Evolutionary conservation across 2,113 vertebrate species (phyloP).

Genomic region (Ursus arctos): DNA sequence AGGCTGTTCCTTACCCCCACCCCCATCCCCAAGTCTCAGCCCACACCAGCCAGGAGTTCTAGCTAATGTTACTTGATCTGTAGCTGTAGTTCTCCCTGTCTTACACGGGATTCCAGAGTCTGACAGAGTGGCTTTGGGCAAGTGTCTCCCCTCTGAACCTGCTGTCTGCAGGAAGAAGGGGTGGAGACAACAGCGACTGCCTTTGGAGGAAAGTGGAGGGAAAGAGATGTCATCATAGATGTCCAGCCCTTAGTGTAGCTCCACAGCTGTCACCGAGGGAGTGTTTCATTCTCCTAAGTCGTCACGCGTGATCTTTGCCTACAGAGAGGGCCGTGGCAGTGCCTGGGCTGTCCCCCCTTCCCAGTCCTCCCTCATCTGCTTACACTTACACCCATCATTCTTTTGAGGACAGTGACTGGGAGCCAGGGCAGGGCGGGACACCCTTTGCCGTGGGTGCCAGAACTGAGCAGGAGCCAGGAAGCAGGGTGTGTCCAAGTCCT

Average conservation of each 20-base stretch:
- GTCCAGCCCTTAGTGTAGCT: not conserved
- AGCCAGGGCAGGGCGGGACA: not conserved
- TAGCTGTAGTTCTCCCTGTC: not conserved
- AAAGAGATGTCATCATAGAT: not conserved
- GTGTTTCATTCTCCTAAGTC: not conserved
- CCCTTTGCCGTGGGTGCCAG: conserved; percentile 10
- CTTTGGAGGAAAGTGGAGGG: not conserved
- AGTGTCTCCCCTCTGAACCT: not conserved
- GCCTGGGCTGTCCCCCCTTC: not conserved
- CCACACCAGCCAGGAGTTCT: not conserved
- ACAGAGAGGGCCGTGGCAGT: not conserved
- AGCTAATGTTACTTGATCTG: too few relatives aligned
- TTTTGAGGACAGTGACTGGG: not conserved
- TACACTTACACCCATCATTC: not conserved
- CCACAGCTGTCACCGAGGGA: not conserved
- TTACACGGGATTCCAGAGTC: not conserved
- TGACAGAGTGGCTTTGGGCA: not conserved
- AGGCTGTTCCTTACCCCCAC: not conserved
- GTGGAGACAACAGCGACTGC: not conserved
- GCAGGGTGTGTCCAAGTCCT: not conserved
- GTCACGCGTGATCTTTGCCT: not conserved
- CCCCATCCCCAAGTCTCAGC: not conserved
- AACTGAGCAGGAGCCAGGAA: not conserved
- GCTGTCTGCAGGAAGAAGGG: not conserved
- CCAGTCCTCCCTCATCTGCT: not conserved